Evolutionary conservation across 2,888 invertebrate genomes (phyloP).

Genomic region (Ryuthela nishihirai): DNA sequence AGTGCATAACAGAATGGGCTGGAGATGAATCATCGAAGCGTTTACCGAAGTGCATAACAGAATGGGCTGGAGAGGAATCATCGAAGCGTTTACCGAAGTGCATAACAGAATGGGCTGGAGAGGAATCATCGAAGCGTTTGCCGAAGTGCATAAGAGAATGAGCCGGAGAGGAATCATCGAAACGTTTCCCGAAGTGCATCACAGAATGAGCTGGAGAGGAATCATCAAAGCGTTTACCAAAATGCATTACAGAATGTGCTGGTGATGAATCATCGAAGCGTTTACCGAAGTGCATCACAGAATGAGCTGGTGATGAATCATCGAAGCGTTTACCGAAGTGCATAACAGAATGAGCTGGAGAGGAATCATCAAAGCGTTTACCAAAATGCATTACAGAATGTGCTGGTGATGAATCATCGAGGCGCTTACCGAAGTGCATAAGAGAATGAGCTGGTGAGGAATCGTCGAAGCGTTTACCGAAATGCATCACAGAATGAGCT

Average conservation of each 20-base stretch:
- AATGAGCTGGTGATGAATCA: slow-evolving; percentile 15
- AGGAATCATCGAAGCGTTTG: background rate
- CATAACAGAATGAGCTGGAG: slow-evolving; percentile 29
- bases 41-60: background rate
- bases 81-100: background rate
- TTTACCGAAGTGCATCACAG: slow-evolving; percentile 15
- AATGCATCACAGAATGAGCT: slow-evolving; percentile 31
- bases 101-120: background rate
- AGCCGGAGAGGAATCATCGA: background rate
- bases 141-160: background rate
- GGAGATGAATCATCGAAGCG: background rate
- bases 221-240: background rate
- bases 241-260: background rate
- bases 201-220: background rate
- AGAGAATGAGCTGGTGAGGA: slow-evolving; percentile 9
- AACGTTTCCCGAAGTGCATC: background rate
- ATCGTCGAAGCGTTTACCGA: slow-evolving; percentile 21
- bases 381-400: slow-evolving; percentile 15
- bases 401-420: slow-evolving; percentile 8
- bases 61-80: background rate
- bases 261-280: background rate
- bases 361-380: no score
- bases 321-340: slow-evolving; percentile 25
- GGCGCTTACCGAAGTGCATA: slow-evolving; percentile 18
- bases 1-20: background rate